Percentiles rank a stretch among this genome's conserved stretches.
Conservation (phyloP, 2,888 invertebrate genomes). For the Pycnomerus fuliginosus region DNA sequence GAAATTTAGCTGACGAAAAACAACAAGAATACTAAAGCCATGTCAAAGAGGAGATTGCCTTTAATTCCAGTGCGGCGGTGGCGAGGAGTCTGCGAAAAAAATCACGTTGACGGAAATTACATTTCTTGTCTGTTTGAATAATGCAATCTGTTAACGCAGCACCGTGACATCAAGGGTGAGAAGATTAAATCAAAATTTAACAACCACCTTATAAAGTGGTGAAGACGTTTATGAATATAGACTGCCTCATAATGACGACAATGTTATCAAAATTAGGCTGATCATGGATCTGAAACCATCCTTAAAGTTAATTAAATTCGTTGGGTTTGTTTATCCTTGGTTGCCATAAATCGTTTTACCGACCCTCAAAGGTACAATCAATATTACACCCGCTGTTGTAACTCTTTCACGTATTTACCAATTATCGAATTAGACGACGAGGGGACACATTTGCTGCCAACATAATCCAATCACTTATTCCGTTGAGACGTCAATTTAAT, state of each 20-base stretch:
- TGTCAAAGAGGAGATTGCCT: constrained; percentile 22
- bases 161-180: constrained; percentile 37
- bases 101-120: constrained; percentile 42
- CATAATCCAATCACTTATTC: no score
- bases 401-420: no score
- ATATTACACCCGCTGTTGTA: no score
- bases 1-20: constrained; percentile 24
- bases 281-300: no score
- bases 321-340: no score
- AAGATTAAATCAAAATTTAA: constrained; percentile 45
- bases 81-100: constrained; percentile 23
- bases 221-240: constrained; percentile 47
- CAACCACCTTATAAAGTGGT: constrained; percentile 40
- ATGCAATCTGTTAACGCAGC: constrained; percentile 41
- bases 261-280: constrained; percentile 22
- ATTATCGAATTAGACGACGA: no score
- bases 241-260: constrained; percentile 37
- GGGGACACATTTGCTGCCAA: no score
- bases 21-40: constrained; percentile 24
- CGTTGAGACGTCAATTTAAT: no score
- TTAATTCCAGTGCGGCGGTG: constrained; percentile 14
- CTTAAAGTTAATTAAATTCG: no score
- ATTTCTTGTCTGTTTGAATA: constrained; percentile 41
- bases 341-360: no score
- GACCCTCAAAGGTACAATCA: no score